Evolutionary conservation across 1,140 invertebrate genomes (phyloP), one percentile per base, ranked within the genome.

Genomic region (Sycophila sp.): DNA sequence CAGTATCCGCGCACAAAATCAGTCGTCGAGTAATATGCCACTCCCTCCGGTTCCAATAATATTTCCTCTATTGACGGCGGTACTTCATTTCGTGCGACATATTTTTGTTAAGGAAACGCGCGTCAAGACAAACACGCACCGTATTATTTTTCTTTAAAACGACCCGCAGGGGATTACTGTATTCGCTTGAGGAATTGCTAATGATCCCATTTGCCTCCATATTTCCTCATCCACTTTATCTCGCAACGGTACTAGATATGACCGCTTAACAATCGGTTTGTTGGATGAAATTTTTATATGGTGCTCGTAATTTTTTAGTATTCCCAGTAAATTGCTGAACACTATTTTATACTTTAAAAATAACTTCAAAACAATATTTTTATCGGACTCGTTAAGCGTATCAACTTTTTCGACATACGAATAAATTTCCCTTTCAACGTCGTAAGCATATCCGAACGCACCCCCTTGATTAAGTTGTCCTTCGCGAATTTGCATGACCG

Each of bases 1-100:
- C 79, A 81, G 58, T 81, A 83, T 0, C 77, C 77, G 42, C 75
- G 69, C 34, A 75, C 74, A 38, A 83, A 63, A 66, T 81, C 80
- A 2, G 81, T 71, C 15, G 76, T 71, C 34, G 75, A 75, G 17
- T 81, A 68, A 63, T 45, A 79, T 15, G 73, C 74, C 8, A 32
- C 59, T 3, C 69, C 66, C 26, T 75, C 30, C 68, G 74, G 77
- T 10, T 59, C 68, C 51, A 75, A 74, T 15, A 82, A 42, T 2
- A 81, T 49, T 58, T 78, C 79, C 17, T 76, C 64, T 19, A 74
- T 74, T 36, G 72, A 17, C 0, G 74, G 66, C 1, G 81, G 77
- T 13, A 60, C 45, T 32, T 80, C 79, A 1, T 75, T 60, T 17
- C 81, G 77, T 1, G 74, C 36, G 8, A 26, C 75, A 13, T 72